Percentiles rank a stretch among this genome's conserved stretches.
phyloP scores from a whole-genome alignment of 2,888 invertebrate species.

The Caenorhabditis macrosperma region DNA sequence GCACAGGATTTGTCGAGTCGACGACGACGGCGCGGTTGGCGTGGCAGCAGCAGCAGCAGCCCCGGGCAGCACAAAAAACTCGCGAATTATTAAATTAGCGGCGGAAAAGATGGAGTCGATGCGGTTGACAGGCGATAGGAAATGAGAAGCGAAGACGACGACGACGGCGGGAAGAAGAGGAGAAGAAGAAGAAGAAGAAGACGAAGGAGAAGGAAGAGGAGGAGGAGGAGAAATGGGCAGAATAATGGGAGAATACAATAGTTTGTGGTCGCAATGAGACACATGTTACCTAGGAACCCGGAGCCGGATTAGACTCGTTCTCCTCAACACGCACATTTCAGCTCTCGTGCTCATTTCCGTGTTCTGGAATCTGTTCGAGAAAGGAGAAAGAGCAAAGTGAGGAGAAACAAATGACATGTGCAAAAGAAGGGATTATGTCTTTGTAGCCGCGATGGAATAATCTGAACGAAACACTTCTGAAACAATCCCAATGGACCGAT shows the following conservation, averaged over 20 bases:
- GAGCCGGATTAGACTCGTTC: neutral
- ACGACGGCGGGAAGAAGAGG: neutral
- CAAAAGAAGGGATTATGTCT: neutral
- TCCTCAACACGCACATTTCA: neutral
- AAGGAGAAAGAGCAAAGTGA: neutral
- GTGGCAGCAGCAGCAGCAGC: too few relatives aligned
- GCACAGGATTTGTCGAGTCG: constrained; percentile 7
- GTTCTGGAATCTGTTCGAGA: neutral
- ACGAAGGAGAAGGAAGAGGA: neutral
- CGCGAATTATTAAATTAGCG: constrained; percentile 41
- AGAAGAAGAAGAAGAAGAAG: constrained; percentile 10
- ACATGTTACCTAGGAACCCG: constrained; percentile 1
- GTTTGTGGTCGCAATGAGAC: constrained; percentile 3
- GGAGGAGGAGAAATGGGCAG: neutral
- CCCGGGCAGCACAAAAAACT: constrained; percentile 1
- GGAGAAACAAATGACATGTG: neutral
- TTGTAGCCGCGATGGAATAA: neutral
- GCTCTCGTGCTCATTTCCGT: neutral
- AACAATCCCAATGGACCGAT: neutral
- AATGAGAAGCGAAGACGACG: constrained; percentile 4
- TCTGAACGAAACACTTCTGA: neutral
- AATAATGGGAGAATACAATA: neutral
- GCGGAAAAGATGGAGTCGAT: neutral
- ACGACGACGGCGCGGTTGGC: constrained; percentile 5
- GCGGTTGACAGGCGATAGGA: constrained; percentile 21